Percentiles rank a stretch among this genome's conserved stretches.
Evolutionary conservation across 2,888 invertebrate genomes (phyloP).

Genomic region (Eurytoma californica): DNA sequence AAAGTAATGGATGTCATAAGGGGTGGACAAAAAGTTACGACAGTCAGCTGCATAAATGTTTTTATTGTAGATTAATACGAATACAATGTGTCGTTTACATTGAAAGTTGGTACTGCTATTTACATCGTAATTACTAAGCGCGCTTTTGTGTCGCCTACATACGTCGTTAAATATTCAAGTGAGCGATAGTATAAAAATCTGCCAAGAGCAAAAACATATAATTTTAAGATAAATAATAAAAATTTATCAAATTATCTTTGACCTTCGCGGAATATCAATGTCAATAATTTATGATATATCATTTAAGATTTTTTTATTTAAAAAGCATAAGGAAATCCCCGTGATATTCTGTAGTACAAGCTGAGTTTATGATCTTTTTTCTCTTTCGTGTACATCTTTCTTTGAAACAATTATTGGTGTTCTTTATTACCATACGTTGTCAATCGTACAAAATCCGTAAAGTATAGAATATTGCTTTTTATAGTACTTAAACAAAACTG

Average conservation of each 20-base stretch:
- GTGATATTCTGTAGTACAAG: not conserved
- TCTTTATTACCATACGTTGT: too few species aligned
- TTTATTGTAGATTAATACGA: constrained; percentile 56
- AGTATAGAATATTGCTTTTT: too few species aligned
- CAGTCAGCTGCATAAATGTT: constrained; percentile 43
- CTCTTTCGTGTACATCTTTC: not conserved
- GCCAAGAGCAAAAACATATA: not conserved
- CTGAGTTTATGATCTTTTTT: not conserved
- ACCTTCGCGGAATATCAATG: constrained; percentile 1
- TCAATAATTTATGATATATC: constrained; percentile 34
- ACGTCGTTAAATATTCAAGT: constrained; percentile 45
- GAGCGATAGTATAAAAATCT: not conserved
- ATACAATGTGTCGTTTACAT: constrained; percentile 57
- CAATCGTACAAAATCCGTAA: too few species aligned
- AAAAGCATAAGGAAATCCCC: constrained; percentile 28
- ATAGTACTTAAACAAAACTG: too few species aligned
- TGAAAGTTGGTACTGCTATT: constrained; percentile 56
- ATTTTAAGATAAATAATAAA: constrained; percentile 51
- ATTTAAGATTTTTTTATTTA: constrained; percentile 31
- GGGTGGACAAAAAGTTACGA: not conserved
- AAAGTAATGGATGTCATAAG: not conserved
- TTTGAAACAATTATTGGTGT: not conserved
- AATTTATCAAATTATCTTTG: constrained; percentile 38
- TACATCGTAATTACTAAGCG: constrained; percentile 52
- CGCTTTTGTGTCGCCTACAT: constrained; percentile 42